Evolutionary conservation across 2,888 invertebrate species (phyloP), one percentile per base, ranked within the genome.

Genomic region (Stenichneumon culpator): DNA sequence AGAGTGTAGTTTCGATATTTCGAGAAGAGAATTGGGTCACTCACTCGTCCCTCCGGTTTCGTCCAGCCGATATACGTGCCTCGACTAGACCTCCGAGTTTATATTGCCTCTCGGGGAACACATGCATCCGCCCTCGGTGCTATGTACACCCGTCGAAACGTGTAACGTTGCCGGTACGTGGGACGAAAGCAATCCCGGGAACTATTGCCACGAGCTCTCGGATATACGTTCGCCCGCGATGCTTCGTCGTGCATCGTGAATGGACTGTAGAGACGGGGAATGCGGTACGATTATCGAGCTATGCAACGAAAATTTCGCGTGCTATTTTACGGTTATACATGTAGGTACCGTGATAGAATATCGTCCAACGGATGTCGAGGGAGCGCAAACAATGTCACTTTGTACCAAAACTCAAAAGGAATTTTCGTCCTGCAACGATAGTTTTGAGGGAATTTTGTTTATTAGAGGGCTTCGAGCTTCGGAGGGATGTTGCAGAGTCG

Each of bases 1-100:
- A 50, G 50, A 22, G 60, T 47, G 70, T 50, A 52, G 52, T 77
- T 63, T 69, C 22, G 75, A 82, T 77, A 74, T 65, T 57, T 52
- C 69, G 39, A 75, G 63, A 50, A 9, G 70, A 16, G 70, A 82
- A 77, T 82, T 77, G 74, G 82, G 82, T 77, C 82, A 82, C 67
- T 63, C 69, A 39, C 16, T 50, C 63, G 19, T 44, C 28, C 54
- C 25, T 19, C 28, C 57, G 25, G 39, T 16, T 57, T 69, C 47
- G 60, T 60, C 68, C 57, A 44, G 16, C 44, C 7, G 47, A 78
- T 39, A 78, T 63, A 79, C n/a, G 39, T 39, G 39, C 44, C 14
- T 57, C 16, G 25, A 14, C n/a, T 28, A 50, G 36, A 19, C 9
- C 11, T 14, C 32, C 6, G 52, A 36, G 63, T 63, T 52, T 16